Evolutionary conservation across 2,888 invertebrate genomes (phyloP).

Genomic region (Acanthosepion esculentum): DNA sequence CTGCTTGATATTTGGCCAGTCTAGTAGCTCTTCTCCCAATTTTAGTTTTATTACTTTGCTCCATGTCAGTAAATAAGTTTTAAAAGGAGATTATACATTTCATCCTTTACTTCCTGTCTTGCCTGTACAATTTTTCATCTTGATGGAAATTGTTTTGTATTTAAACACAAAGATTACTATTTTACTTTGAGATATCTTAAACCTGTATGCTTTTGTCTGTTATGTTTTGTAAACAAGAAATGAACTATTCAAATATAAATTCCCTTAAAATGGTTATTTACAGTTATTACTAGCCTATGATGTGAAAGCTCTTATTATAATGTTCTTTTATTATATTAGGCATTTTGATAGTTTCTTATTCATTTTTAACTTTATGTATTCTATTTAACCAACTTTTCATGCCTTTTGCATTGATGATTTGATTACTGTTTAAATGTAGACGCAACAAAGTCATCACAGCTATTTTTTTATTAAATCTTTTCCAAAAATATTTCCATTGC

Average conservation of each 20-base stretch:
- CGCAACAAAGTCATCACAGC: neutral
- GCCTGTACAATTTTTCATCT: neutral
- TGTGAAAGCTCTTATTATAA: no score
- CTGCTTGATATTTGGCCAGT: neutral
- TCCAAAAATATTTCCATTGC: no score
- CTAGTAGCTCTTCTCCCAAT: neutral
- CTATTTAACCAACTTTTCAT: neutral
- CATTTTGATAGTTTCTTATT: neutral
- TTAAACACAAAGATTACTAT: neutral
- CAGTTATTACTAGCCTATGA: no score
- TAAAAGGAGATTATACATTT: neutral
- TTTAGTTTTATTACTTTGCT: neutral
- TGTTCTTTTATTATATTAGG: neutral
- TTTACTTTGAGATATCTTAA: neutral
- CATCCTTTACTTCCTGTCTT: neutral
- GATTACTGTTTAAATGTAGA: neutral
- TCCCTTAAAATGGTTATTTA: neutral
- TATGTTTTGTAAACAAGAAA: no score
- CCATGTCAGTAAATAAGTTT: neutral
- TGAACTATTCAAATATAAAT: neutral
- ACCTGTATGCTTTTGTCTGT: neutral
- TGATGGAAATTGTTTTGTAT: neutral
- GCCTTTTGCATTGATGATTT: neutral
- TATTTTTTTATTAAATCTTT: no score
- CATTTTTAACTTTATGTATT: neutral